These are phyloP conservation scores for Poecile montanus DNA, from an alignment of 2,797 vertebrate species.

Conservation along the genomic window DNA sequence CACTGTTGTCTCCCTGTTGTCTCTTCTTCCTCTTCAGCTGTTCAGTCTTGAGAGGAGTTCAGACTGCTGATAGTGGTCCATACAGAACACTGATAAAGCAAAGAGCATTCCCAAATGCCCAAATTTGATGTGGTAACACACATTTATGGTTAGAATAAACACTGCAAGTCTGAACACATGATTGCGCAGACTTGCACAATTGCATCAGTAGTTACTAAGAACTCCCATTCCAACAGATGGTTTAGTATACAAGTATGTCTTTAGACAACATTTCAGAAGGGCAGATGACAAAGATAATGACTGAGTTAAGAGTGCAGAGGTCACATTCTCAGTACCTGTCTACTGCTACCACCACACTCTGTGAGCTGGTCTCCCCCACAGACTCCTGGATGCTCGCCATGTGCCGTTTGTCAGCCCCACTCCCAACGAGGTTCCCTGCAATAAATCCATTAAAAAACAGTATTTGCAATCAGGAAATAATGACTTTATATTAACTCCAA, in stretches of 20 bases:
- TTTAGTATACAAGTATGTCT: background rate
- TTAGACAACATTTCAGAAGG: background rate
- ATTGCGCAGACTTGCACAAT: background rate
- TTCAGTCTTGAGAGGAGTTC: background rate
- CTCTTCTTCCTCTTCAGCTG: background rate
- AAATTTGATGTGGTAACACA: background rate
- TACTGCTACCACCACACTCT: slow-evolving; percentile 96
- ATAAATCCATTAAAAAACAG: background rate
- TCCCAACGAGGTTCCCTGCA: slow-evolving; percentile 90
- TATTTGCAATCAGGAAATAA: background rate
- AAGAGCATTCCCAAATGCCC: background rate
- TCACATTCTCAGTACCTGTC: slow-evolving; percentile 82
- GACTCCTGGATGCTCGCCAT: slow-evolving; percentile 96
- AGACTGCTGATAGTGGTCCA: background rate
- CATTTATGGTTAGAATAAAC: background rate
- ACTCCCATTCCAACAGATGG: background rate
- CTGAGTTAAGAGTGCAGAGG: background rate
- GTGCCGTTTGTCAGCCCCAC: slow-evolving; percentile 89
- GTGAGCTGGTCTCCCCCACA: slow-evolving; percentile 95
- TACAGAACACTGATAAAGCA: background rate
- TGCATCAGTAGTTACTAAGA: background rate
- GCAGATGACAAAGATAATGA: background rate
- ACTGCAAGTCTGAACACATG: background rate
- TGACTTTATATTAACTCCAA: background rate
- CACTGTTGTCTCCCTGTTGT: background rate